Base-by-base conservation (phyloP, 1,140 invertebrate genomes). In the Trialeurodes vaporariorum region DNA sequence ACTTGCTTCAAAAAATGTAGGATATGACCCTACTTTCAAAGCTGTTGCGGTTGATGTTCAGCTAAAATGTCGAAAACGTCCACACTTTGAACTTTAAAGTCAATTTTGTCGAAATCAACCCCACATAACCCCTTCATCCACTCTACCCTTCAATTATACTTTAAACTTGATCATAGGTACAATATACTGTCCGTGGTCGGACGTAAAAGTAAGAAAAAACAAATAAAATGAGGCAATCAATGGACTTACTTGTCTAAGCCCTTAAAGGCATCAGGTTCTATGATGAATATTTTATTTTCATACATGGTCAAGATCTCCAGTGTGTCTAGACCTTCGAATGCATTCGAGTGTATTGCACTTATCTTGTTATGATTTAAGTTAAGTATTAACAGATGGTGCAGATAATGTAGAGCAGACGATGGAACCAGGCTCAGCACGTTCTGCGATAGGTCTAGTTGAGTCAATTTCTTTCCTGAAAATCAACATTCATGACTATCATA, bases 301-400 rank as follows among this genome's bases (percentile, higher is more conserved):
- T 94, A 94, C 22, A 95, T 78, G 59, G 90, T 92, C 40, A 96
- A 82, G 67, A 93, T 90, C 76, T 93, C 90, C 62, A 93, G 80
- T 2, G 91, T 91, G 69, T 91, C 88, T 70, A 94, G 82, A 1
- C 91, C 91, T 71, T 89, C 83, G 73, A 96, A 94, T 23, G 91
- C 91, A 65, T 84, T 85, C 58, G 84, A 83, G 72, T 90, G 89
- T 23, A 95, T 82, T 61, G 83, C 84, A 21, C 79, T 84, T 72
- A 92, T 87, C 73, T 89, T 91, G 76, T 96, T 96, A 77, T 93
- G 89, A 77, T 94, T 93, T 78, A 96, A 84, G 76, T 93, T 94
- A 21, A 96, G 81, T 71, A 93, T 92, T 58, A 93, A 83, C 66
- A 94, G 82, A 73, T 88, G 86, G 75, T 90, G 87, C 34, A 94